These are phyloP conservation scores for Leptinotarsa undecemlineata DNA, from an alignment of 1,140 invertebrate genomes.

Conservation along the genomic window DNA sequence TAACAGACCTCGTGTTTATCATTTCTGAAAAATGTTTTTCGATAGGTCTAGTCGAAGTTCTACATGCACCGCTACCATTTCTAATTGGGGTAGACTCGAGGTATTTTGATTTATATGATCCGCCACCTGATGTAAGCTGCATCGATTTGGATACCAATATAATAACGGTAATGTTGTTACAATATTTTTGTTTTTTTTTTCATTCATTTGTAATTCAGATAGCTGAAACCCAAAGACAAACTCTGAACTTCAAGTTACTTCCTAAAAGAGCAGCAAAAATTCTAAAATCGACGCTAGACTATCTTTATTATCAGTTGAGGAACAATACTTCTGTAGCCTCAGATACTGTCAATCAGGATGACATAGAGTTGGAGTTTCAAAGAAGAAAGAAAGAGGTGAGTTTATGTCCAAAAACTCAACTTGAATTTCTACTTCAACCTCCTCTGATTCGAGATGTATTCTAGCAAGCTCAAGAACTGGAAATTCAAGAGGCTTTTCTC, in stretches of 20 bases:
- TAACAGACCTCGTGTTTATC: no score
- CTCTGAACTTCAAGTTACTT: constrained; percentile 78
- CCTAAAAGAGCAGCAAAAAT: constrained; percentile 86
- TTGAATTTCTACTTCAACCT: background rate
- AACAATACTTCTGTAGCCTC: constrained; percentile 31
- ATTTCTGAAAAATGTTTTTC: constrained; percentile 8
- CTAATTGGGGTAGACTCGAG: constrained; percentile 94
- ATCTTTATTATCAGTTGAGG: constrained; percentile 56
- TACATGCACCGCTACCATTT: constrained; percentile 96
- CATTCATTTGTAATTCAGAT: constrained; percentile 58
- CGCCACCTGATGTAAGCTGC: constrained; percentile 94
- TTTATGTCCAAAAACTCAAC: background rate
- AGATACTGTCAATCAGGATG: constrained; percentile 50
- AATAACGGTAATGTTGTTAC: constrained; percentile 65
- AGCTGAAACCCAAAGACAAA: constrained; percentile 83
- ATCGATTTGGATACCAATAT: constrained; percentile 98
- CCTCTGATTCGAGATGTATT: constrained; percentile 14
- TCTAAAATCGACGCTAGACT: constrained; percentile 73
- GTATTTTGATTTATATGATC: constrained; percentile 98
- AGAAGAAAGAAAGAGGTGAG: constrained; percentile 70
- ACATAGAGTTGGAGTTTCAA: constrained; percentile 73
- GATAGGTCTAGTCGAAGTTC: constrained; percentile 74
- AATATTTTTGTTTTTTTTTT: constrained; percentile 1
- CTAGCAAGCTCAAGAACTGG: constrained; percentile 80
- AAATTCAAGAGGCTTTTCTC: constrained; percentile 97